A percentile compares a stretch with the other conserved stretches of the same genome.
Conservation (phyloP, 2,797 vertebrate genomes). For the Podargus strigoides region DNA sequence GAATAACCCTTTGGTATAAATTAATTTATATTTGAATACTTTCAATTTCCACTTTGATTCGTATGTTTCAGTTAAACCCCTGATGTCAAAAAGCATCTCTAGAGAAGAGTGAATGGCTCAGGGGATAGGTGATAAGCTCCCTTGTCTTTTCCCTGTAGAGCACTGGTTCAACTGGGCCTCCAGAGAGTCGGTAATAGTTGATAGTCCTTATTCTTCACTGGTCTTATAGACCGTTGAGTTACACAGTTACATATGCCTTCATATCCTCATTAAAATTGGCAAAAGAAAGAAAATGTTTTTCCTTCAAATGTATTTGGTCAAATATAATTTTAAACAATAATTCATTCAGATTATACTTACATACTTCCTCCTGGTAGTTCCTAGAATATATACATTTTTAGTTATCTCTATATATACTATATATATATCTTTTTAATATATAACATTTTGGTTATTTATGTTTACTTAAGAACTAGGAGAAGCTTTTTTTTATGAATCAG, state of each 20-base stretch:
- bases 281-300: not conserved
- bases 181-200: not conserved
- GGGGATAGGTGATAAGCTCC: slow-evolving; percentile 40
- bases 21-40: slow-evolving; percentile 74
- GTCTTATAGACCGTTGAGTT: not conserved
- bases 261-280: not conserved
- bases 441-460: not conserved
- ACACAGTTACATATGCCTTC: not conserved
- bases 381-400: rapidly evolving
- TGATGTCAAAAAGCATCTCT: slow-evolving; percentile 38
- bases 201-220: not conserved
- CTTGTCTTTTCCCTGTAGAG: not conserved
- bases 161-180: not conserved
- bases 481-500: not conserved
- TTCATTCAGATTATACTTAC: not conserved
- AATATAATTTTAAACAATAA: not conserved
- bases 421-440: no score
- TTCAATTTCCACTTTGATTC: slow-evolving; percentile 68
- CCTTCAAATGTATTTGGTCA: not conserved
- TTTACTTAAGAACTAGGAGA: not conserved
- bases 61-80: slow-evolving; percentile 47
- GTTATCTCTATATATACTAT: not conserved
- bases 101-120: slow-evolving; percentile 3
- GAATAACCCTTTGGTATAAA: slow-evolving; percentile 66
- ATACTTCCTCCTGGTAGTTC: not conserved